Evolutionary conservation across 2,888 invertebrate species (phyloP), one percentile per base, ranked within the genome.

Genomic region (Ferrisia virgata): DNA sequence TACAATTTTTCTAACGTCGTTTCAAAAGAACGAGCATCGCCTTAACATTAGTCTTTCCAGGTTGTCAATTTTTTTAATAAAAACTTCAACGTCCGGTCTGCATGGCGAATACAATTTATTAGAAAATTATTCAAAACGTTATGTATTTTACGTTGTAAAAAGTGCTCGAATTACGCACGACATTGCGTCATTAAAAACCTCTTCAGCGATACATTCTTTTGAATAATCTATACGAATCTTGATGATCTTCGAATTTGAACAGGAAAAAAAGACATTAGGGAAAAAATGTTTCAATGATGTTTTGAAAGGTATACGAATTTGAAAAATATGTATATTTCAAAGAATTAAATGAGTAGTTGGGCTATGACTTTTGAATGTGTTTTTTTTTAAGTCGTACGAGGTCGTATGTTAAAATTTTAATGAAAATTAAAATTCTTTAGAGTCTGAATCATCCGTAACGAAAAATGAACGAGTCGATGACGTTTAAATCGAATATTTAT

Each of bases 41-140:
- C 58, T 64, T 64, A 64, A 64, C 58, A 47, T 47, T 47, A 18
- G 47, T 47, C 18, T 47, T 47, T 28, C 58, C 58, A 64, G 22
- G 28, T 25, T 64, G 58, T 64, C 58, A 64, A 64, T 64, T 64
- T 64, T 64, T 64, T 64, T 64, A 64, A 64, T 64, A 64, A 64
- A 64, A 64, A 22, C 58, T 64, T 64, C 28, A 28, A 25, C 58
- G 47, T 47, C 47, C 47, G 43, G 43, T 43, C 15, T 43, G 43
- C 43, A 43, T 43, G 15, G 43, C 43, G 43, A 43, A 9, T 28
- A 64, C 58, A 9, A 64, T 64, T 64, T 22, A 22, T 4, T 28
- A 25, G 25, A 13, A 64, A 64, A 64, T 64, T 64, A 64, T 64
- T 64, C 9, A 64, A 64, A 64, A 64, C 58, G 58, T 64, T 28